phyloP scores from a whole-genome alignment of 2,113 vertebrate species.

The Syngnathus scovelli region DNA sequence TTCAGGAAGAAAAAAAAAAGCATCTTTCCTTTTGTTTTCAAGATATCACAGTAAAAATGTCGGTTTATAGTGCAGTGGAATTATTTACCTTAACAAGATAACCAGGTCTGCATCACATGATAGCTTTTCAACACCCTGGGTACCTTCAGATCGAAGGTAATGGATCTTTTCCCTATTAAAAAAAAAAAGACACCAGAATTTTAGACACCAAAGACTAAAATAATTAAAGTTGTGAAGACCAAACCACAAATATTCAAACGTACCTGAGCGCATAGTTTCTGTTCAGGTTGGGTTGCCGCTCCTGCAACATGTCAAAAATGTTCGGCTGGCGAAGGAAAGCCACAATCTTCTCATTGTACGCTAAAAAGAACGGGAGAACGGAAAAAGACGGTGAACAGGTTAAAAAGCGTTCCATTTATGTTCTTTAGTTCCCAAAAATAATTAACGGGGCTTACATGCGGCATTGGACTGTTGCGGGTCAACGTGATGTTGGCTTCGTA shows the following conservation, averaged over 20 bases:
- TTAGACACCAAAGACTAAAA: no score
- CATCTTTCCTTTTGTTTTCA: neutral
- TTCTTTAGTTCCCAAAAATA: neutral
- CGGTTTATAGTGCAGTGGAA: neutral
- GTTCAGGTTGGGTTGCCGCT: conserved; percentile 88
- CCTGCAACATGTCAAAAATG: conserved; percentile 95
- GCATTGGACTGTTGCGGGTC: conserved; percentile 76
- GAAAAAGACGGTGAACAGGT: neutral
- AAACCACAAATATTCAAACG: neutral
- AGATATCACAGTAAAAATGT: neutral
- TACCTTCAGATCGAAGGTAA: conserved; percentile 92
- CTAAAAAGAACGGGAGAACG: conserved; percentile 58
- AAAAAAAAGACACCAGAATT: neutral
- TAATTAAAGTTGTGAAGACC: no score
- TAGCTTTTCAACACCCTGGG: conserved; percentile 89
- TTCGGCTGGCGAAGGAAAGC: conserved; percentile 94
- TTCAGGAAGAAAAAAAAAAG: conserved; percentile 36
- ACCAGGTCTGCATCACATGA: conserved; percentile 97
- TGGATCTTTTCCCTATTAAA: conserved; percentile 91
- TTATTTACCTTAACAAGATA: conserved; percentile 86
- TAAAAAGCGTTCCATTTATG: no score
- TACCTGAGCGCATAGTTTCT: conserved; percentile 93
- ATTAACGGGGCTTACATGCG: conserved; percentile 37
- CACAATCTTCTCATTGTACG: conserved; percentile 98
- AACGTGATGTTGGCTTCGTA: conserved; percentile 83